Conservation (phyloP, 1,140 invertebrate species). For the Pollicipes pollicipes region DNA sequence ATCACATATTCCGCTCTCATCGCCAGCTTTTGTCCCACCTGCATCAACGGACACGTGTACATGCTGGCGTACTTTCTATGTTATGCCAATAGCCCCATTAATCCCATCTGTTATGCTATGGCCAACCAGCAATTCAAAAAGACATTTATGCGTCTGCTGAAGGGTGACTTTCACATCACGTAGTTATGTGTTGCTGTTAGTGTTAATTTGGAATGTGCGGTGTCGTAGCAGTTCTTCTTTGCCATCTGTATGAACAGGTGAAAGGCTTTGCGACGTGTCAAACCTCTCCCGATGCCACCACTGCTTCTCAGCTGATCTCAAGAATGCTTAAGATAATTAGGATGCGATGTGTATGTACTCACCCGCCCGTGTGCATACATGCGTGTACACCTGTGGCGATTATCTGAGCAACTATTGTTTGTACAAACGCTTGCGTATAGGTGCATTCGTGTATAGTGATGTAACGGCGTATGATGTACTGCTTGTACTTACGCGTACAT, state of each 20-base stretch:
- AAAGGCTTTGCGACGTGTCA: background rate
- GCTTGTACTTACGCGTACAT: background rate
- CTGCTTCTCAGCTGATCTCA: background rate
- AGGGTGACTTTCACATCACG: conserved; percentile 78
- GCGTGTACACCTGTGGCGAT: background rate
- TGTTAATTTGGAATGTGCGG: background rate
- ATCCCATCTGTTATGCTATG: conserved; percentile 69
- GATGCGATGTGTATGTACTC: background rate
- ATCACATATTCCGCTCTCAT: conserved; percentile 90
- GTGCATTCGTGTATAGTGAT: background rate
- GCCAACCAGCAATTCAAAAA: conserved; percentile 99
- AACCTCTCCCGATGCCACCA: too few species aligned
- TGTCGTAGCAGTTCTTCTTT: too few species aligned
- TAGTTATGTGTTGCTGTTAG: conserved; percentile 23
- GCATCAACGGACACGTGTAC: conserved; percentile 82
- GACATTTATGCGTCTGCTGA: conserved; percentile 85
- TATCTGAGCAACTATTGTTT: background rate
- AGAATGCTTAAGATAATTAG: background rate
- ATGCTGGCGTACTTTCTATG: conserved; percentile 98
- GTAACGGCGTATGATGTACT: background rate
- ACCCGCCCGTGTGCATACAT: background rate
- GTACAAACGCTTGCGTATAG: background rate
- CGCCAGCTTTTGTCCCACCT: conserved; percentile 85
- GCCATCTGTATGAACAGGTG: background rate
- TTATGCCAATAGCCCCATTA: conserved; percentile 74